Evolutionary conservation across 2,113 vertebrate genomes (phyloP).

Genomic region (Rostratula benghalensis): DNA sequence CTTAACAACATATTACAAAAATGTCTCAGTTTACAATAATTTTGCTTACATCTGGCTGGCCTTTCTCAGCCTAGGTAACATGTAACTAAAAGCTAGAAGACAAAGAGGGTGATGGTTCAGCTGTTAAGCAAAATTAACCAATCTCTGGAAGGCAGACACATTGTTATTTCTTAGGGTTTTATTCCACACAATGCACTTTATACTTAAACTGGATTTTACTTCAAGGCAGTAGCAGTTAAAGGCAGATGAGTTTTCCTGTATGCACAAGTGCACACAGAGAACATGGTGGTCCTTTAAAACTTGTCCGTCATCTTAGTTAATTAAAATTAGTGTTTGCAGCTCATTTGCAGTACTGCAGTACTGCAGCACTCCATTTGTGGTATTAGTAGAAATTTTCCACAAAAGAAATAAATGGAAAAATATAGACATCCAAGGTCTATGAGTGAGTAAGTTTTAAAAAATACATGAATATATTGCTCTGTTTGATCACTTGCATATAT

Average conservation of each 20-base stretch:
- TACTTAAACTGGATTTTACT: conserved; percentile 69
- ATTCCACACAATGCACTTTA: conserved; percentile 72
- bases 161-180: conserved; percentile 67
- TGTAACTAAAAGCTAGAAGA: conserved; percentile 32
- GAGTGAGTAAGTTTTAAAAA: neutral
- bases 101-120: conserved; percentile 23
- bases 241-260: conserved; percentile 25
- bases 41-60: conserved; percentile 46
- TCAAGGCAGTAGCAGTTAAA: conserved; percentile 47
- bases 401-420: neutral
- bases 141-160: conserved; percentile 45
- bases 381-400: neutral
- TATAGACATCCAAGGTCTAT: neutral
- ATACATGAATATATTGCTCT: neutral
- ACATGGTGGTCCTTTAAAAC: neutral
- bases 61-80: conserved; percentile 44
- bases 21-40: conserved; percentile 56
- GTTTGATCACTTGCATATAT: neutral
- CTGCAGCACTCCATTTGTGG: neutral
- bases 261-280: neutral
- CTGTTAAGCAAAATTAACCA: conserved; percentile 51
- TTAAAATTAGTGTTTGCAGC: neutral
- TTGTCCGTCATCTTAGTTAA: neutral
- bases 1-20: neutral
- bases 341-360: neutral